These are phyloP conservation scores for Zootermopsis nevadensis DNA, from an alignment of 2,888 invertebrate genomes.

Conservation along the genomic window DNA sequence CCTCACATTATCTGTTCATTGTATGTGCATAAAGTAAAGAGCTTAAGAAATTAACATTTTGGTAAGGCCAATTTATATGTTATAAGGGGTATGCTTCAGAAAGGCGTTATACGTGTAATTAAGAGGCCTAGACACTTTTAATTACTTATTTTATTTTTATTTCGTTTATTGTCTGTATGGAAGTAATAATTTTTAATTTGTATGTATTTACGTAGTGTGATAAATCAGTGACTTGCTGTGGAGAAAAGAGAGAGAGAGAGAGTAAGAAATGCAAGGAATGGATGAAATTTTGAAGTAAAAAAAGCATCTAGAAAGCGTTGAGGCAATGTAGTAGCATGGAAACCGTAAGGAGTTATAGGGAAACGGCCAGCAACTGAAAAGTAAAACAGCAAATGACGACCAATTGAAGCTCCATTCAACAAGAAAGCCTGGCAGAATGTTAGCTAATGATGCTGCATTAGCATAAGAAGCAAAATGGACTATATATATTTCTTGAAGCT, in stretches of 20 bases:
- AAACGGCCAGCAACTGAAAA: not conserved
- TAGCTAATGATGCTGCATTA: constrained; percentile 39
- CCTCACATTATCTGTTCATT: too few species aligned
- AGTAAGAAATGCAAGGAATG: constrained; percentile 1
- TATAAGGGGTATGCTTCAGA: too few species aligned
- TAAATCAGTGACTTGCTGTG: not conserved
- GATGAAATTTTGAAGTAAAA: constrained; percentile 41
- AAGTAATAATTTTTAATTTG: not conserved
- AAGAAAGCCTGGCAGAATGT: constrained; percentile 39
- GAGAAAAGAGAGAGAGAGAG: not conserved
- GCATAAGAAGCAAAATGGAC: constrained; percentile 34
- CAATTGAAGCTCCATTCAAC: constrained; percentile 38
- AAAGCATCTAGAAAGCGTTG: too few species aligned
- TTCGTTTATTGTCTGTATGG: not conserved
- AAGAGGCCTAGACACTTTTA: too few species aligned
- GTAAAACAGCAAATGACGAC: constrained; percentile 40
- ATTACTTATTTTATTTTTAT: not conserved
- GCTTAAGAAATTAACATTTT: too few species aligned
- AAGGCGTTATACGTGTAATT: too few species aligned
- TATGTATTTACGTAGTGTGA: constrained; percentile 2
- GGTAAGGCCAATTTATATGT: too few species aligned
- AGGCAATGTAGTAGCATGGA: not conserved
- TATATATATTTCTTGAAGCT: constrained; percentile 1
- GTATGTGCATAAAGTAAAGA: too few species aligned
- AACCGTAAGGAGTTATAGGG: constrained; percentile 22